phyloP scores from a whole-genome alignment of 2,888 invertebrate species.

The Cyaniris semiargus region DNA sequence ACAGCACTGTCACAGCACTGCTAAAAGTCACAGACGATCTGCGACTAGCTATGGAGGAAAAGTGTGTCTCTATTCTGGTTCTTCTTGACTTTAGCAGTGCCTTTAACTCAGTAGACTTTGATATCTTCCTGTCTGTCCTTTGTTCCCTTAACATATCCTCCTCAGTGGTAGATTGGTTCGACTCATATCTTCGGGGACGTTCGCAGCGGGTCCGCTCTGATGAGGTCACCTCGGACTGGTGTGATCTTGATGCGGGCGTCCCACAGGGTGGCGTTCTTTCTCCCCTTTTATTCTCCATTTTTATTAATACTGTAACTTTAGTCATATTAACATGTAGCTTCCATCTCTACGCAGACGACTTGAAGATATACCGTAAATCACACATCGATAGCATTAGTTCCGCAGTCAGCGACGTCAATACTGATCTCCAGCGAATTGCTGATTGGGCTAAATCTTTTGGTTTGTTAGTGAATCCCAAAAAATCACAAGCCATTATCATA shows the following conservation, averaged over 20 bases:
- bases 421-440: neutral
- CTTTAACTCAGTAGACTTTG: no score
- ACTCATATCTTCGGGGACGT: no score
- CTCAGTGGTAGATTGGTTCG: no score
- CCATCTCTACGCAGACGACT: conserved; percentile 3
- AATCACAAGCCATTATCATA: neutral
- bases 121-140: no score
- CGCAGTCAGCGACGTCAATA: neutral
- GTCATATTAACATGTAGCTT: neutral
- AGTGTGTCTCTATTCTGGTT: no score
- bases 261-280: neutral
- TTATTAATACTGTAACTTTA: neutral
- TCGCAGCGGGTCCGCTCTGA: neutral
- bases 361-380: neutral
- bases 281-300: neutral
- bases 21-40: no score
- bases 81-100: no score
- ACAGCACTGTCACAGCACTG: neutral
- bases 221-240: neutral
- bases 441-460: neutral
- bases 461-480: neutral
- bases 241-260: neutral
- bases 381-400: neutral
- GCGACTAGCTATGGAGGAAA: no score
- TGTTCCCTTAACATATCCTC: no score